Evolutionary conservation across 2,797 vertebrate genomes (phyloP), one percentile per base, ranked within the genome.

Genomic region (Chromis chromis): DNA sequence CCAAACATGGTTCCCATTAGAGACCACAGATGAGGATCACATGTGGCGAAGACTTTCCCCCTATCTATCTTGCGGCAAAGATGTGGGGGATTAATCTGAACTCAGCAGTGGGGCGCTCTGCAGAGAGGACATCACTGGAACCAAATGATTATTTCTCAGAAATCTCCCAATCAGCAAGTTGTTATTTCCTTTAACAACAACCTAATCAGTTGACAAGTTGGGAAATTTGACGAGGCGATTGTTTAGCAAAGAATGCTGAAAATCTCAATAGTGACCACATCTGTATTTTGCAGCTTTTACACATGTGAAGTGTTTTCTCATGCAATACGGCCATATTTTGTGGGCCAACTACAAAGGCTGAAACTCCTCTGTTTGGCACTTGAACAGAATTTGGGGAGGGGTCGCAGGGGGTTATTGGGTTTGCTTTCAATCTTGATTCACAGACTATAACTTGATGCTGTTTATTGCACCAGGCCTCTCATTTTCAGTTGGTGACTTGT

Each of bases 1-100:
- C 63, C 62, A 48, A 86, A 83, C 65, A 10, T 85, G 88, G 76
- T 85, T 90, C 84, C 36, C 40, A 88, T 91, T 90, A 88, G 39
- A 63, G 74, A 78, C 78, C 64, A 10, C 79, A 87, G 81, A 85
- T 75, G 76, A 75, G 72, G 79, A 71, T 82, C 78, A 77, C 76
- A 80, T 90, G 81, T 81, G 85, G 79, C 72, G 53, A 53, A 48
- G 50, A 82, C 74, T 82, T 83, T 79, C 66, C 70, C 70, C 46
- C 53, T 61, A 61, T 86, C 72, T 83, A 31, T 87, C 79, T 79
- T 67, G 70, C 31, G 81, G 79, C 44, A 57, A 24, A 78, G 78
- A 81, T 66, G 12, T 4, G 39, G 56, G 54, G 57, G 46, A 33
- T 70, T 83, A 44, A 74, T 81, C 59, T 74, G 61, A 78, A 60